These are phyloP conservation scores for Plagiodera versicolora DNA, from an alignment of 2,888 invertebrate species.

Conservation along the genomic window DNA sequence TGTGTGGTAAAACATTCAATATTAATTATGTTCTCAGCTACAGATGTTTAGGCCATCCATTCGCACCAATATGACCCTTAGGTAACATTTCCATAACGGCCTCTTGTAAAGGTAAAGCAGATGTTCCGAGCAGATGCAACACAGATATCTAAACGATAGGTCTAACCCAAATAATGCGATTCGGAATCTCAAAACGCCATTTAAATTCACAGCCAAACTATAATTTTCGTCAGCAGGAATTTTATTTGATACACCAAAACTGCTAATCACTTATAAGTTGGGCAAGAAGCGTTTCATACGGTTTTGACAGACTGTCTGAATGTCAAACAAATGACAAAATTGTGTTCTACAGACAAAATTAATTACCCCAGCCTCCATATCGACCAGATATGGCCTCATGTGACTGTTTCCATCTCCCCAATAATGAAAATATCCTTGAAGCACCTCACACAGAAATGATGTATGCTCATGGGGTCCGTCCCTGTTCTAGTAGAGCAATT, in stretches of 20 bases:
- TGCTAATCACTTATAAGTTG: not conserved
- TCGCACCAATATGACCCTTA: conserved; percentile 11
- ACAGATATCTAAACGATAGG: conserved; percentile 37
- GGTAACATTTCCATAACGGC: conserved; percentile 7
- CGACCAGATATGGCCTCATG: no score
- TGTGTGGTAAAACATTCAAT: conserved; percentile 30
- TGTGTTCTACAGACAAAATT: no score
- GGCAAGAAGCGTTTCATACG: no score
- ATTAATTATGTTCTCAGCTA: conserved; percentile 35
- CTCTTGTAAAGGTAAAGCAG: conserved; percentile 35
- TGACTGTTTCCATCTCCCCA: no score
- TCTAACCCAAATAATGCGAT: conserved; percentile 43
- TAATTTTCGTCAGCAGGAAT: conserved; percentile 9
- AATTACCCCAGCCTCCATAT: no score
- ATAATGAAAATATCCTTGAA: no score
- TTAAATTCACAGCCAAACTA: conserved; percentile 8
- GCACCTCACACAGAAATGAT: no score
- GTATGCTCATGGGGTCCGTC: no score
- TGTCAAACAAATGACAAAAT: no score
- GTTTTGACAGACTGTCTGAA: no score
- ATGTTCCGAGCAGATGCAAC: conserved; percentile 40
- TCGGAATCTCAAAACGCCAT: conserved; percentile 24
- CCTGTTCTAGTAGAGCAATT: no score
- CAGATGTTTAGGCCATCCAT: conserved; percentile 32
- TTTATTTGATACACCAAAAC: not conserved